Evolutionary conservation across 2,797 vertebrate genomes (phyloP).

Genomic region (Merluccius polli): DNA sequence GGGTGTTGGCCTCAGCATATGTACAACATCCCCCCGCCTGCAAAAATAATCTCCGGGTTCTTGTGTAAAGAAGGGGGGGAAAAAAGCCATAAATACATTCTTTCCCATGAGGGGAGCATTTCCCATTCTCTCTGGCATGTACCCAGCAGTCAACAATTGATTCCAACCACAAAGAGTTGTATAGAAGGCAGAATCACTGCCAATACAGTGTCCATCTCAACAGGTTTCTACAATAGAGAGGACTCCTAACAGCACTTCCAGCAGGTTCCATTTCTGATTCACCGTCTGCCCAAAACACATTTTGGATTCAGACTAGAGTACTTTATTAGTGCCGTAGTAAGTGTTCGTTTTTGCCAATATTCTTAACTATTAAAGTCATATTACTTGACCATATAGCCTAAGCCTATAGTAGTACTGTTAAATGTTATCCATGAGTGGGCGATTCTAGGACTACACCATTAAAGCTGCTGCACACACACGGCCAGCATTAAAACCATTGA

Average conservation of each 20-base stretch:
- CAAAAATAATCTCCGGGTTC: slow-evolving; percentile 84
- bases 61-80: slow-evolving; percentile 64
- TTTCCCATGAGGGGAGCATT: slow-evolving; percentile 63
- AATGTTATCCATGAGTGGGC: neutral
- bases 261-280: neutral
- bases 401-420: neutral
- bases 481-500: neutral
- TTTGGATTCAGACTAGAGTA: neutral
- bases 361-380: neutral
- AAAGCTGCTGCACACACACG: neutral
- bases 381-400: neutral
- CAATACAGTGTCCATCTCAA: neutral
- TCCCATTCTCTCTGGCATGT: slow-evolving; percentile 49
- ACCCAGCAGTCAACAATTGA: slow-evolving; percentile 34
- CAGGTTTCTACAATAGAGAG: neutral
- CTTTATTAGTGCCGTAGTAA: neutral
- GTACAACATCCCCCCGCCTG: slow-evolving; percentile 80
- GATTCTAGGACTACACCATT: neutral
- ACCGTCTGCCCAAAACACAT: slow-evolving; percentile 1
- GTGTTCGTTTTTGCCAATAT: neutral
- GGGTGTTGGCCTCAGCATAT: slow-evolving; percentile 74
- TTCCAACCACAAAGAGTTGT: neutral
- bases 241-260: neutral
- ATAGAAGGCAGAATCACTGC: neutral
- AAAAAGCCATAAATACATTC: slow-evolving; percentile 79